These are phyloP conservation scores for Galagoides demidoff DNA, from an alignment of 2,797 vertebrate genomes.

Conservation along the genomic window DNA sequence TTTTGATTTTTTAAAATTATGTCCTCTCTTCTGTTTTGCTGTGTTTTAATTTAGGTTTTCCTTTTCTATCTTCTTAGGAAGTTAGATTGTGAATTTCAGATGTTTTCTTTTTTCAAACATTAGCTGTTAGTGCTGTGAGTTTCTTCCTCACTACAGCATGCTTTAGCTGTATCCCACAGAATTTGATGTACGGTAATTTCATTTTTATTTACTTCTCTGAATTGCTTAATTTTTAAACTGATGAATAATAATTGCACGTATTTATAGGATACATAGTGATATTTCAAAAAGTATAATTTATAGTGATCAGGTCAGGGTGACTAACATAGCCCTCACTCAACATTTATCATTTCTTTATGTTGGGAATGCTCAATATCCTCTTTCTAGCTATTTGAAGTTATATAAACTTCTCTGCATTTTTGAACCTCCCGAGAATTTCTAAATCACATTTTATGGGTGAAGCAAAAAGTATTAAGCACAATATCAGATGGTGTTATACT, in stretches of 20 bases:
- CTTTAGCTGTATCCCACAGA: not conserved
- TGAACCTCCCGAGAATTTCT: not conserved
- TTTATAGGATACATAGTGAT: not conserved
- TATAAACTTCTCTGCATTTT: not conserved
- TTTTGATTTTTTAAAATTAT: not conserved
- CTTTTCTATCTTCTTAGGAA: not conserved
- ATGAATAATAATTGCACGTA: not conserved
- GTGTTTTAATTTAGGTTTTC: not conserved
- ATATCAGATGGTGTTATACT: not conserved
- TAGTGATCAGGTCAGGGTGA: not conserved
- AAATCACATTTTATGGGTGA: not conserved
- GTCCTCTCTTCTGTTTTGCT: not conserved
- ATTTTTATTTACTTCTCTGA: not conserved
- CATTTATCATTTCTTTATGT: not conserved
- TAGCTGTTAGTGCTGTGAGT: too few relatives aligned
- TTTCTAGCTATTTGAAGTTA: not conserved
- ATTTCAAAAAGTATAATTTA: not conserved
- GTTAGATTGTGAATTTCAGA: not conserved
- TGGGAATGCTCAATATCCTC: not conserved
- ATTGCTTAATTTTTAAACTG: not conserved
- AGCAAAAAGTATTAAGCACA: not conserved
- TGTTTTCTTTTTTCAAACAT: not conserved
- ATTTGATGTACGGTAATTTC: not conserved
- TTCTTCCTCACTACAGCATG: not conserved
- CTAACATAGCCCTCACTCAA: not conserved